Base-by-base conservation (phyloP, 1,140 invertebrate genomes). In the Anastrepha ludens region DNA sequence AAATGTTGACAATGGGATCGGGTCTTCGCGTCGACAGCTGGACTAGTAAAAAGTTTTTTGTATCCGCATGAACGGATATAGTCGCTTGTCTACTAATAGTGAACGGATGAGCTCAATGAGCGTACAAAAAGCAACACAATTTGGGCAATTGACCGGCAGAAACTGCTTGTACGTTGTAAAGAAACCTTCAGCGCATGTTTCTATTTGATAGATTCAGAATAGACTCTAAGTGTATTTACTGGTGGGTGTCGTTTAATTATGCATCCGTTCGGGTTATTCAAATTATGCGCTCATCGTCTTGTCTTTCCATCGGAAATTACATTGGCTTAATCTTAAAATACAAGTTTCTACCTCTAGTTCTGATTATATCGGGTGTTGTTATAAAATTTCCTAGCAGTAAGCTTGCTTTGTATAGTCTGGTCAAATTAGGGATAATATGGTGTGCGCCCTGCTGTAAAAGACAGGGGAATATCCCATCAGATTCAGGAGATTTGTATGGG, bases 101-200 rank as follows among this genome's bases (percentile, higher is more conserved):
- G 41, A 81, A 47, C 85, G 85, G 85, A 86, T 86, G 85, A 29
- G 50, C 85, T 86, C 58, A 86, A 86, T 86, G 59, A 86, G 55
- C 58, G 59, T 13, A 86, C 85, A 86, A 86, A 86, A 86, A 55
- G 70, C 47, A 0, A 2, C 74, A 81, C 74, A 81, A 81, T 29
- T 81, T 81, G 74, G 74, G 20, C 17, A 81, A 58, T 81, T 81
- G 74, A 55, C n/a, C 17, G 74, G 8, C 47, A 55, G n/a, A 9
- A 41, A 17, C 17, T 55, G 44, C 15, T 81, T 81, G 47, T 8
- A 20, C 11, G 17, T 55, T 13, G 47, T 47, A 81, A 81, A 81
- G 29, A 47, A 47, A 39, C 11, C 39, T 15, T 29, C 39, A 67
- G 39, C 13, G 65, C 29, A 64, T 67, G 13, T 29, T 67, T 13